Evolutionary conservation across 2,888 invertebrate genomes (phyloP).

Genomic region (Noctuana brunneofusca): DNA sequence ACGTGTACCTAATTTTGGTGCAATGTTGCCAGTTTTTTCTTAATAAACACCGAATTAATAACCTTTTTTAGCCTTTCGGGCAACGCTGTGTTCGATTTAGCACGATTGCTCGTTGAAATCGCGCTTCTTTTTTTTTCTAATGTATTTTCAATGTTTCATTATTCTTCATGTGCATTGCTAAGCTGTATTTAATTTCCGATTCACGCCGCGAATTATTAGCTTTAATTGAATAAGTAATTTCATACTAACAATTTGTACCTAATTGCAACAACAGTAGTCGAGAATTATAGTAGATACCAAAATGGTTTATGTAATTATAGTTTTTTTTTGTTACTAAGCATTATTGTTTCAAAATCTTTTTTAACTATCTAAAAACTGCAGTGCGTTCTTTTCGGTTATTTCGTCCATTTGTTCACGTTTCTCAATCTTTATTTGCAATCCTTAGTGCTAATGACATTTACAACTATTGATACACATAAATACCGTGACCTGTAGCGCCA

Average conservation of each 20-base stretch:
- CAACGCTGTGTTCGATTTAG: neutral
- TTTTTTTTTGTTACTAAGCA: neutral
- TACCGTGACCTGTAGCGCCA: too few relatives aligned
- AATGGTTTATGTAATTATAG: neutral
- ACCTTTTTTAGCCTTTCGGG: constrained; percentile 10
- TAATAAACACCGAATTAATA: constrained; percentile 5
- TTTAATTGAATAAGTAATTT: neutral
- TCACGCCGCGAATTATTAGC: neutral
- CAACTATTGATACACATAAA: too few relatives aligned
- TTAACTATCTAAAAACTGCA: too few relatives aligned
- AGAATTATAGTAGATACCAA: too few relatives aligned
- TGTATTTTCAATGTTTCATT: neutral
- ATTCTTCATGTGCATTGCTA: neutral
- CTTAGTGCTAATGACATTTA: too few relatives aligned
- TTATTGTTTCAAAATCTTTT: neutral
- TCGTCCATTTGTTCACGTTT: too few relatives aligned
- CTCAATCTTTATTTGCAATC: too few relatives aligned
- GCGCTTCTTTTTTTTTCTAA: neutral
- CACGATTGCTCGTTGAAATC: constrained; percentile 4
- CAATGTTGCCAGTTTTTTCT: constrained; percentile 27
- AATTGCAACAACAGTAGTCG: neutral
- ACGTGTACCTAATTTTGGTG: too few relatives aligned
- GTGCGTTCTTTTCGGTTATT: too few relatives aligned
- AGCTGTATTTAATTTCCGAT: neutral
- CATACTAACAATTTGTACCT: neutral